Evolutionary conservation across 2,113 vertebrate species (phyloP).

Genomic region (Propithecus coquereli): DNA sequence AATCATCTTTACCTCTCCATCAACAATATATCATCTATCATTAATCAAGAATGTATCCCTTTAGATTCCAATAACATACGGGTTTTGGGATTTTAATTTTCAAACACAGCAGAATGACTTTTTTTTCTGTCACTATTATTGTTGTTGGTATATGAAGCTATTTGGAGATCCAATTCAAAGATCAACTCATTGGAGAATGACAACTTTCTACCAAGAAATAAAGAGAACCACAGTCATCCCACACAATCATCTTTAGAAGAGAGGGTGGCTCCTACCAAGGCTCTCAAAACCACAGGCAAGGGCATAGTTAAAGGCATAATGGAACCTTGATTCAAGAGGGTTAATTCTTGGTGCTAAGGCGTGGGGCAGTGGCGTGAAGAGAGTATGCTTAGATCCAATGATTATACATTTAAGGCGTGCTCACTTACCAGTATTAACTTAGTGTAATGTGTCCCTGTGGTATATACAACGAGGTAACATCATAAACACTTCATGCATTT

Average conservation of each 20-base stretch:
- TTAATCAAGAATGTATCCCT: not conserved
- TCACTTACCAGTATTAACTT: not conserved
- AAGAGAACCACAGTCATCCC: conserved; percentile 14
- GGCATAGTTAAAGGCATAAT: not conserved
- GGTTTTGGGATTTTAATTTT: conserved; percentile 10
- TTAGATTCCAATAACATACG: not conserved
- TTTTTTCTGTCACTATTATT: not conserved
- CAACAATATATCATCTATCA: not conserved
- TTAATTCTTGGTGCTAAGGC: not conserved
- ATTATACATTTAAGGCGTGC: not conserved
- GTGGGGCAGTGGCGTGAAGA: not conserved
- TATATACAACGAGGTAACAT: not conserved
- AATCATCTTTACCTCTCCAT: not conserved
- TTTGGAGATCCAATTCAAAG: conserved; percentile 50
- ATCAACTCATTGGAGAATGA: not conserved
- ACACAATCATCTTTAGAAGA: conserved; percentile 51
- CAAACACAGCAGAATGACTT: conserved; percentile 17
- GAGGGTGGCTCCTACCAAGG: conserved; percentile 14
- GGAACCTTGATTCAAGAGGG: not conserved
- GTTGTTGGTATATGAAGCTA: conserved; percentile 47
- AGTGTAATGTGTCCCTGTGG: not conserved
- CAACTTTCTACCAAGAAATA: conserved; percentile 38
- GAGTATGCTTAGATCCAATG: not conserved
- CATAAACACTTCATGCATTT: not conserved
- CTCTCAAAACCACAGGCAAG: conserved; percentile 60